These are phyloP conservation scores for Lasiurus borealis DNA, from an alignment of 2,113 vertebrate genomes.

Conservation along the genomic window DNA sequence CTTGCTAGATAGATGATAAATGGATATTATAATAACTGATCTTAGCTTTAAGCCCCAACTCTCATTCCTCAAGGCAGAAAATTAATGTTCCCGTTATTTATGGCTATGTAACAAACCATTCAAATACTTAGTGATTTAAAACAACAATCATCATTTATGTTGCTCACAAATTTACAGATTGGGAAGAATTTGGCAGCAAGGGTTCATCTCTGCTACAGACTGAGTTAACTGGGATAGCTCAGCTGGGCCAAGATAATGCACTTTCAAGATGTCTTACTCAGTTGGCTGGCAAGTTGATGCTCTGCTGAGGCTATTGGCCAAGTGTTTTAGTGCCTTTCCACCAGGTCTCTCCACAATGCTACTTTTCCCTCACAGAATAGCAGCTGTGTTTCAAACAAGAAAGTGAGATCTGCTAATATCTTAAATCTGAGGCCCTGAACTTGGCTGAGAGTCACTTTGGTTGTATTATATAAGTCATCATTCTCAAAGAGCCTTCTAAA, in stretches of 20 bases:
- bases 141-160: constrained; percentile 70
- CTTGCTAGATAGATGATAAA: constrained; percentile 74
- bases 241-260: not conserved
- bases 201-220: constrained; percentile 54
- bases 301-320: not conserved
- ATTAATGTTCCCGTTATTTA: constrained; percentile 75
- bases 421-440: not conserved
- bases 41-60: constrained; percentile 69
- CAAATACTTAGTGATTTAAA: constrained; percentile 74
- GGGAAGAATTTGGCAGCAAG: constrained; percentile 14
- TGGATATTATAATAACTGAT: constrained; percentile 71
- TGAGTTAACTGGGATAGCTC: constrained; percentile 15
- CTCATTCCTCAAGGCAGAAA: constrained; percentile 66
- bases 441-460: not conserved
- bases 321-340: not conserved
- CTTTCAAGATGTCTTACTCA: not conserved
- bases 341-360: not conserved
- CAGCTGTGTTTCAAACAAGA: not conserved
- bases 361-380: not conserved
- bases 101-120: constrained; percentile 60
- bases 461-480: not conserved
- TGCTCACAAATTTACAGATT: constrained; percentile 56
- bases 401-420: not conserved
- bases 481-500: not conserved
- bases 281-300: not conserved